Conservation (phyloP, 2,888 invertebrate genomes). For the Xestia sexstrigata region DNA sequence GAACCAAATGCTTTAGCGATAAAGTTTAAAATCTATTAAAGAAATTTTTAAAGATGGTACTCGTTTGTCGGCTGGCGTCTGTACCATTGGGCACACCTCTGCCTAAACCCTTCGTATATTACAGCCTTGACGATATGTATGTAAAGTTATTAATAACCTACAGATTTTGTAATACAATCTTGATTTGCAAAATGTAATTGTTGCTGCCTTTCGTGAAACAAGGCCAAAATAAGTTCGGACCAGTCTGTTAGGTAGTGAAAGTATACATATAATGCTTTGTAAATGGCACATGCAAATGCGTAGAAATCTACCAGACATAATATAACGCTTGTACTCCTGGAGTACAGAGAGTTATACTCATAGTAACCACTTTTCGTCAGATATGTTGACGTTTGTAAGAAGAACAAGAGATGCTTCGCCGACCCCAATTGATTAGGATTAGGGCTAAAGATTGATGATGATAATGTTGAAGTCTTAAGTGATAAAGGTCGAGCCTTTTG, state of each 20-base stretch:
- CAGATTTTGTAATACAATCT: conserved; percentile 6
- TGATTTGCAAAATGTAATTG: conserved; percentile 33
- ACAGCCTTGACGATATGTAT: neutral
- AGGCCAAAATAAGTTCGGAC: conserved; percentile 47
- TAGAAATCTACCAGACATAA: neutral
- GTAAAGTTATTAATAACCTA: neutral
- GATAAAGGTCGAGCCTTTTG: too few species aligned
- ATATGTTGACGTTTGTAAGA: too few species aligned
- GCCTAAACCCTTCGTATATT: neutral
- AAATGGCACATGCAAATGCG: neutral
- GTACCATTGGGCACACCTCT: neutral
- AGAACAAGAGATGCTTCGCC: too few species aligned
- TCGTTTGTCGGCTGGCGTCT: too few species aligned
- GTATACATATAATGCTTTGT: conserved; percentile 28
- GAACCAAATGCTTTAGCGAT: too few species aligned
- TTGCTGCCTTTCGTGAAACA: conserved; percentile 43
- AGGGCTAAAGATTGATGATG: too few species aligned
- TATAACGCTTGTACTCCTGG: neutral
- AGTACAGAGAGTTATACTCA: neutral
- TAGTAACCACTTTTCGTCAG: too few species aligned
- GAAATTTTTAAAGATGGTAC: too few species aligned
- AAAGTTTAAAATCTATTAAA: too few species aligned
- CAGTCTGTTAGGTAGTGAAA: conserved; percentile 47
- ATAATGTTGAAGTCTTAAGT: too few species aligned
- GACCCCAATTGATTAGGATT: too few species aligned